phyloP scores from a whole-genome alignment of 2,113 vertebrate species.

The Ameiurus melas region DNA sequence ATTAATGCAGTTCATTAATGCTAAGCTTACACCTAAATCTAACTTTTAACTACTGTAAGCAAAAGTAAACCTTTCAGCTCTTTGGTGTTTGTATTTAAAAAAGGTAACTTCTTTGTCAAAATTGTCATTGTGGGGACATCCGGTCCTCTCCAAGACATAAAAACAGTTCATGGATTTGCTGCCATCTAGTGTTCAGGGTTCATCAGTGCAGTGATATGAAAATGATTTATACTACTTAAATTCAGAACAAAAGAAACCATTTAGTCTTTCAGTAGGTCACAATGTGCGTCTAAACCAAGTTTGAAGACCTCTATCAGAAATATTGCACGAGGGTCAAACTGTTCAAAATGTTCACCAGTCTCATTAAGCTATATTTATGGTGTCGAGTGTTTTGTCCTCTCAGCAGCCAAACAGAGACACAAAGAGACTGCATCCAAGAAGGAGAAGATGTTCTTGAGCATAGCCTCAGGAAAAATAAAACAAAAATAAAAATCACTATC shows the following conservation, averaged over 20 bases:
- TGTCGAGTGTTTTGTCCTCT: background rate
- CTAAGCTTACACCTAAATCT: background rate
- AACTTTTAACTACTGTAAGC: background rate
- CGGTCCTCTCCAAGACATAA: background rate
- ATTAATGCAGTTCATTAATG: background rate
- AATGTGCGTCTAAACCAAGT: background rate
- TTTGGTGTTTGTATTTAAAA: background rate
- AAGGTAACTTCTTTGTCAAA: background rate
- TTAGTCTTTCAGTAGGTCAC: background rate
- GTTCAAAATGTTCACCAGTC: background rate
- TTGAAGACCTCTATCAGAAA: background rate
- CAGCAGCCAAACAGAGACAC: slow-evolving; percentile 42
- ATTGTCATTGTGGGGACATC: background rate
- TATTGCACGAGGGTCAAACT: background rate
- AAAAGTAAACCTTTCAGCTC: background rate
- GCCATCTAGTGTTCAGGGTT: slow-evolving; percentile 41
- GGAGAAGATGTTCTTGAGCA: slow-evolving; percentile 49
- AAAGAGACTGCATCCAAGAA: slow-evolving; percentile 53
- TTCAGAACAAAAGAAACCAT: background rate
- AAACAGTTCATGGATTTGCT: slow-evolving; percentile 22
- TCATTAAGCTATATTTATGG: background rate
- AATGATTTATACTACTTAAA: background rate
- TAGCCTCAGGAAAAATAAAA: slow-evolving; percentile 56
- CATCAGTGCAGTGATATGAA: background rate
- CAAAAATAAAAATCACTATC: background rate